A percentile compares a stretch with the other conserved stretches of the same genome.
These are phyloP conservation scores for Myotis daubentonii DNA, from an alignment of 2,797 vertebrate genomes.

Conservation along the genomic window DNA sequence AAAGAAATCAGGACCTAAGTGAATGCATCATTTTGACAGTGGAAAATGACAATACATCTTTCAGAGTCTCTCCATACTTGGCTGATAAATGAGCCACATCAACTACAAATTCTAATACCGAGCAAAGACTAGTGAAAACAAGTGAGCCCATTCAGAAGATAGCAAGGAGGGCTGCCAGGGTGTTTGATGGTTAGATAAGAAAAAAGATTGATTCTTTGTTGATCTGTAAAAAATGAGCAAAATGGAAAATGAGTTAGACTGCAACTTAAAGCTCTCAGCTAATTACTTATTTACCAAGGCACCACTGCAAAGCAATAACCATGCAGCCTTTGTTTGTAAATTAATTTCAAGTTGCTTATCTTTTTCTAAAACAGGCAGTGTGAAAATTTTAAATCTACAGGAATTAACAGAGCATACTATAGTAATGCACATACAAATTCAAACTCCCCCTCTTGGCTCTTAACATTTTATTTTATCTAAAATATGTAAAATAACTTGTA, in stretches of 20 bases:
- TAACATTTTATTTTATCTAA: background rate
- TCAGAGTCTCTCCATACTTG: conserved; percentile 74
- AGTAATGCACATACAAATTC: background rate
- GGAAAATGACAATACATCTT: conserved; percentile 78
- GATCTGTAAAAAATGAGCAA: conserved; percentile 49
- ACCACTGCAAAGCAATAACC: conserved; percentile 32
- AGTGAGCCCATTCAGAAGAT: conserved; percentile 46
- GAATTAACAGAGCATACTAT: background rate
- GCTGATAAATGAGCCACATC: conserved; percentile 78
- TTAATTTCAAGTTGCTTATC: conserved; percentile 63
- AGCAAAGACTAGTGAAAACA: conserved; percentile 65
- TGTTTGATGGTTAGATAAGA: background rate
- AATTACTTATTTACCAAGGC: conserved; percentile 58
- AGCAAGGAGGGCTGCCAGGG: background rate
- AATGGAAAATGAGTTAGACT: background rate
- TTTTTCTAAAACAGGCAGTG: conserved; percentile 43
- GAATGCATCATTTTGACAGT: conserved; percentile 78
- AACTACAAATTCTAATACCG: conserved; percentile 66
- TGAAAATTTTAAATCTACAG: conserved; percentile 17
- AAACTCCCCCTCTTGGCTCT: background rate
- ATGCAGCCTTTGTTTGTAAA: conserved; percentile 12
- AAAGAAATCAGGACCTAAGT: conserved; percentile 58
- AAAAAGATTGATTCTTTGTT: conserved; percentile 30
- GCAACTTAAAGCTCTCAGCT: conserved; percentile 33
- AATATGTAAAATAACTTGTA: background rate